Conservation (phyloP, 2,888 invertebrate genomes). For the Aleiodes testaceus region DNA sequence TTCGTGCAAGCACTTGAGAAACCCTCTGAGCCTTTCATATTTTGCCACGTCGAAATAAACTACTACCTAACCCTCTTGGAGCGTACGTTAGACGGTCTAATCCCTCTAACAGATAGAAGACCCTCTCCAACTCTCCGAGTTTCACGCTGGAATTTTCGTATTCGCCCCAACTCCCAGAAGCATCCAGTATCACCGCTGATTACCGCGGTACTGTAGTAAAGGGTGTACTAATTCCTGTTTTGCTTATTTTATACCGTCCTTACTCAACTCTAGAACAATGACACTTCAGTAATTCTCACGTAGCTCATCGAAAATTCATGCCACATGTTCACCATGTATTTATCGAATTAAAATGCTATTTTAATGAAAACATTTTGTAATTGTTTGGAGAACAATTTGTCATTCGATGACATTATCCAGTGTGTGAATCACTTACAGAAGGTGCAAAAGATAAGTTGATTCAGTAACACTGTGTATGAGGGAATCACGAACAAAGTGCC, state of each 20-base stretch:
- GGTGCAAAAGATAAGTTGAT: background rate
- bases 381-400: constrained; percentile 7
- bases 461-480: background rate
- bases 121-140: constrained; percentile 41
- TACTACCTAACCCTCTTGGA: constrained; percentile 45
- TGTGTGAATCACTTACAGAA: background rate
- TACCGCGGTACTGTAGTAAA: constrained; percentile 48
- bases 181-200: constrained; percentile 53
- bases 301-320: constrained; percentile 2
- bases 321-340: constrained; percentile 2
- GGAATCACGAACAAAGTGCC: constrained; percentile 15
- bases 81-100: constrained; percentile 55
- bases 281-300: constrained; percentile 43
- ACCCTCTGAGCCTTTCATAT: constrained; percentile 49
- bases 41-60: constrained; percentile 53
- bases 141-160: constrained; percentile 54
- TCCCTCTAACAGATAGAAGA: constrained; percentile 48
- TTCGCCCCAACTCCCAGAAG: constrained; percentile 32
- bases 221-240: constrained; percentile 40
- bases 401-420: constrained; percentile 16
- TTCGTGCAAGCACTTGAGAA: constrained; percentile 27
- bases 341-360: no score
- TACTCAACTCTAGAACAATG: constrained; percentile 44
- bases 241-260: constrained; percentile 48
- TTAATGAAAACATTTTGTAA: constrained; percentile 15